Evolutionary conservation across 1,140 invertebrate species (phyloP).

Genomic region (Whitmania pigra): DNA sequence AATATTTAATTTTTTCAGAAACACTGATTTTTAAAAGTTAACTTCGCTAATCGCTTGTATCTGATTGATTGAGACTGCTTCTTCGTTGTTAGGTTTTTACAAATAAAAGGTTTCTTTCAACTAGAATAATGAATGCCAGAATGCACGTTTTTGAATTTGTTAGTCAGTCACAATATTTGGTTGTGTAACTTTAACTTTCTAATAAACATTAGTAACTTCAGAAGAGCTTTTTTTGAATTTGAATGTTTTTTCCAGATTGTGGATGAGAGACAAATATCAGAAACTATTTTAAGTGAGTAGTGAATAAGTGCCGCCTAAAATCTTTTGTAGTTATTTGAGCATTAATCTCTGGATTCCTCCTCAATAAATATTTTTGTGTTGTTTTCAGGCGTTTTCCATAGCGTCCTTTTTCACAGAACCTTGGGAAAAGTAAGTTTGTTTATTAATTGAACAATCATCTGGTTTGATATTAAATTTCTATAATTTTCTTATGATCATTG

Average conservation of each 20-base stretch:
- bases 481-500: not conserved
- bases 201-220: not conserved
- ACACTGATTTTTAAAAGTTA: too few species aligned
- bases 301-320: not conserved
- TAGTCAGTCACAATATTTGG: not conserved
- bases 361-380: slow-evolving; percentile 1
- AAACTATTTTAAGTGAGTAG: slow-evolving; percentile 15
- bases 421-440: slow-evolving; percentile 58
- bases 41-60: not conserved
- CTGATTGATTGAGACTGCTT: not conserved
- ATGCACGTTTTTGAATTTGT: slow-evolving; percentile 1
- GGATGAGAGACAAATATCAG: slow-evolving; percentile 15
- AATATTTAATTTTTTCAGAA: too few species aligned
- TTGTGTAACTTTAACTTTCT: not conserved
- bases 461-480: not conserved
- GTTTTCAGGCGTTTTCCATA: slow-evolving; percentile 65
- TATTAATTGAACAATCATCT: not conserved
- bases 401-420: slow-evolving; percentile 80
- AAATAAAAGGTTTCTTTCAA: not conserved
- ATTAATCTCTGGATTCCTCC: not conserved
- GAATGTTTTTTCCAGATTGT: slow-evolving; percentile 12
- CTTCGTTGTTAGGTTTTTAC: not conserved
- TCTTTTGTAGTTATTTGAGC: too few species aligned
- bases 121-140: slow-evolving; percentile 1
- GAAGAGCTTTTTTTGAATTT: not conserved